phyloP scores from a whole-genome alignment of 2,113 vertebrate genomes.

The Albula goreensis region DNA sequence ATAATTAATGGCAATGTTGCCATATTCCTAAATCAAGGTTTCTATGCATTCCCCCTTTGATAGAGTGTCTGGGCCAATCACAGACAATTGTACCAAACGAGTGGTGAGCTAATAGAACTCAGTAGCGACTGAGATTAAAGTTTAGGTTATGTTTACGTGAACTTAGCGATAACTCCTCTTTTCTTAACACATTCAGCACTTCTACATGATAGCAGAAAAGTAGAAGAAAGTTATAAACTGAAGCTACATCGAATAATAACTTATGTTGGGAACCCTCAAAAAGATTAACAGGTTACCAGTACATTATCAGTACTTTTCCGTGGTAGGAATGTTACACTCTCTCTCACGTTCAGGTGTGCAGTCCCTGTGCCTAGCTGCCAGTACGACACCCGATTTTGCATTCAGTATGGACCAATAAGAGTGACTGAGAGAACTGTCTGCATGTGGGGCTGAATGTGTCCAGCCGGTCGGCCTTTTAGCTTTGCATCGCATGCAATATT shows the following conservation, averaged over 20 bases:
- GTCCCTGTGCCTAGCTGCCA: background rate
- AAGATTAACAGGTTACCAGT: background rate
- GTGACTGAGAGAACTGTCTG: background rate
- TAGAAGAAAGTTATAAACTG: background rate
- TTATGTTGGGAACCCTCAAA: background rate
- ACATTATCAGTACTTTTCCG: background rate
- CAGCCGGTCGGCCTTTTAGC: background rate
- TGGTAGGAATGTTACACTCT: background rate
- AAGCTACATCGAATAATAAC: background rate
- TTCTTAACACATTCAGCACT: background rate
- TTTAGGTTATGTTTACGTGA: background rate
- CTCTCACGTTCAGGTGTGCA: background rate
- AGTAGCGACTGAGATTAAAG: background rate
- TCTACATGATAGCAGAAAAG: background rate
- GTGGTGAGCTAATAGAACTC: background rate
- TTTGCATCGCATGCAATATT: background rate
- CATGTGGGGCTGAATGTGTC: background rate
- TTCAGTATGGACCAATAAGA: background rate
- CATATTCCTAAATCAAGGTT: background rate
- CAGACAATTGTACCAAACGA: background rate
- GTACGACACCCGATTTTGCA: background rate
- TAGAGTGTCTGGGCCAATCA: background rate
- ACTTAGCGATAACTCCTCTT: background rate
- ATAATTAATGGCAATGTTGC: conserved; percentile 30
- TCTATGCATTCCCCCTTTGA: background rate